A percentile compares a stretch with the other conserved stretches of the same genome.
These are phyloP conservation scores for Lagocephalus sceleratus DNA, from an alignment of 2,797 vertebrate genomes.

Conservation along the genomic window DNA sequence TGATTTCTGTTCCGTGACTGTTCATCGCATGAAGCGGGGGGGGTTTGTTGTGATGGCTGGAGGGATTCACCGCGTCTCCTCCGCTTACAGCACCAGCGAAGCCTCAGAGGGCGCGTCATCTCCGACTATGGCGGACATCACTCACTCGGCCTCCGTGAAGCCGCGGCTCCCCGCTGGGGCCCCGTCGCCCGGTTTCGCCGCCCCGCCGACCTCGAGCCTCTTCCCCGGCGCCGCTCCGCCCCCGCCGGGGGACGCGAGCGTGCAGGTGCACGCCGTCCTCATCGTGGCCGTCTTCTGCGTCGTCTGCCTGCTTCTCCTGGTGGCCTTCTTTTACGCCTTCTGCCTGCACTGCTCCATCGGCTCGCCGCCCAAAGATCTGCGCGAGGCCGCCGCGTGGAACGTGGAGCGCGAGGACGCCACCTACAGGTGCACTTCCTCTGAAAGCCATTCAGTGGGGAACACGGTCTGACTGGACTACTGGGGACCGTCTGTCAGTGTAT, in stretches of 20 bases:
- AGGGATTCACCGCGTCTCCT: not conserved
- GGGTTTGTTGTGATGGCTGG: no score
- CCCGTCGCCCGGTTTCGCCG: constrained; percentile 6
- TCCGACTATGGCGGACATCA: constrained; percentile 40
- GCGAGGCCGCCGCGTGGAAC: constrained; percentile 24
- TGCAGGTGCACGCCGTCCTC: constrained; percentile 65
- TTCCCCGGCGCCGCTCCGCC: constrained; percentile 20
- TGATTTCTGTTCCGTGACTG: no score
- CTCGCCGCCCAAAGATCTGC: constrained; percentile 39
- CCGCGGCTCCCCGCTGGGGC: constrained; percentile 20
- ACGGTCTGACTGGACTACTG: constrained; percentile 51
- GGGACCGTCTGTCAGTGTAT: constrained; percentile 9
- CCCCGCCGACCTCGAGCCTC: not conserved
- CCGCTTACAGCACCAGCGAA: constrained; percentile 1
- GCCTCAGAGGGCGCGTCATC: constrained; percentile 1
- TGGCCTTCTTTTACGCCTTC: constrained; percentile 72
- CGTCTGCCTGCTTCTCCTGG: constrained; percentile 75
- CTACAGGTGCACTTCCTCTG: constrained; percentile 68
- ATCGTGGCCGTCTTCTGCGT: constrained; percentile 67
- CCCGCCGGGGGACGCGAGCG: constrained; percentile 36
- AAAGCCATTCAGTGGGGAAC: constrained; percentile 61
- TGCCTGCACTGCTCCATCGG: constrained; percentile 71
- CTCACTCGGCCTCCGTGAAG: constrained; percentile 26
- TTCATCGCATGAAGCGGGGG: no score
- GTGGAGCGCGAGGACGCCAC: constrained; percentile 74